A percentile compares a stretch with the other conserved stretches of the same genome.
phyloP scores from a whole-genome alignment of 2,888 invertebrate species.

The Heliconius sara region DNA sequence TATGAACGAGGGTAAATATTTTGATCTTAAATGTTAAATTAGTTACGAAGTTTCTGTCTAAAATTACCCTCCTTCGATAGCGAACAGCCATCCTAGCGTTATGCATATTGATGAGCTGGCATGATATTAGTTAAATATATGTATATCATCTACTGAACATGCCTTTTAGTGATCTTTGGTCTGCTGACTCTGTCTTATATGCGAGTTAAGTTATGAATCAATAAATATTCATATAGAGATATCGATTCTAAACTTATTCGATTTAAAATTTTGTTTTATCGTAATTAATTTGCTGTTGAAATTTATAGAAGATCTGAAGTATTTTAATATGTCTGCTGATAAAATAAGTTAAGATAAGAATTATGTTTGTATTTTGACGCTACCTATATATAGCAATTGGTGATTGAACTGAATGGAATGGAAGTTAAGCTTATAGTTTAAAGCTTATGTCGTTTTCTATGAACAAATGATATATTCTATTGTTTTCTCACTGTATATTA shows the following conservation, averaged over 20 bases:
- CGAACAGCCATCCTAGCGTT: constrained; percentile 70
- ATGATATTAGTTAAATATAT: constrained; percentile 63
- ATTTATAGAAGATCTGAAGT: not conserved
- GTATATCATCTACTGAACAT: constrained; percentile 57
- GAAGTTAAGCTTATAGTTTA: too few relatives aligned
- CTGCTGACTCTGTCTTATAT: constrained; percentile 52
- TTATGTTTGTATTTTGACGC: not conserved
- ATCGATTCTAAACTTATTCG: constrained; percentile 40
- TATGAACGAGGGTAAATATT: constrained; percentile 49
- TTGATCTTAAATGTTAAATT: constrained; percentile 73
- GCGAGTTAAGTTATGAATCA: constrained; percentile 55
- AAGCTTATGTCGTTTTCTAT: too few relatives aligned
- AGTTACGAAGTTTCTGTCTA: constrained; percentile 73
- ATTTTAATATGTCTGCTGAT: not conserved
- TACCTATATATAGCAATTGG: too few relatives aligned
- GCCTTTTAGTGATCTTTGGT: constrained; percentile 57
- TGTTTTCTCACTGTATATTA: too few relatives aligned
- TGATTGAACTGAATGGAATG: too few relatives aligned
- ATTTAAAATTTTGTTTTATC: not conserved
- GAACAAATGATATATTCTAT: too few relatives aligned
- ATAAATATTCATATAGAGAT: constrained; percentile 55
- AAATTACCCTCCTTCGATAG: constrained; percentile 68
- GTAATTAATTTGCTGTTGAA: not conserved
- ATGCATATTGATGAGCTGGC: constrained; percentile 77
- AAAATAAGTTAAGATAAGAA: not conserved